A percentile compares a stretch with the other conserved stretches of the same genome.
Conservation (phyloP, 2,888 invertebrate species). For the Oxytorus armatus region DNA sequence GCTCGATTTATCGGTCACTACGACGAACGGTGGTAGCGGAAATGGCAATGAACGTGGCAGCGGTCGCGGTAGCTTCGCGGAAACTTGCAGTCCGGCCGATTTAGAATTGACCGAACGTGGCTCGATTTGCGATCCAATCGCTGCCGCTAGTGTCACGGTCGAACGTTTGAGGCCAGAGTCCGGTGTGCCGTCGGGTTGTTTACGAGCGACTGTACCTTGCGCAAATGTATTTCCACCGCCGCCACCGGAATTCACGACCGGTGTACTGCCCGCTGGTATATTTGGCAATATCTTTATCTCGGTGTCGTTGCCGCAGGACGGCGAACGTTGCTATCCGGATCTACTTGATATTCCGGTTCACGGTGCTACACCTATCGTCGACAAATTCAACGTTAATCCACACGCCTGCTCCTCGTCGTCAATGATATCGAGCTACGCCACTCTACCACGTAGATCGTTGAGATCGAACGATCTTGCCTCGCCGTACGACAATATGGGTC, state of each 20-base stretch:
- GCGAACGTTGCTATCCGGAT: slow-evolving; percentile 92
- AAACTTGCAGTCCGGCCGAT: slow-evolving; percentile 80
- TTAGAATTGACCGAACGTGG: slow-evolving; percentile 79
- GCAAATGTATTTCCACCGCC: slow-evolving; percentile 85
- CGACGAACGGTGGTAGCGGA: slow-evolving; percentile 86
- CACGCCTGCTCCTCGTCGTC: slow-evolving; percentile 82
- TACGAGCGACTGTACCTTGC: slow-evolving; percentile 84
- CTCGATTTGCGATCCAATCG: slow-evolving; percentile 78
- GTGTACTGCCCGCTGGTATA: slow-evolving; percentile 85
- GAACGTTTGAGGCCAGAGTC: slow-evolving; percentile 77
- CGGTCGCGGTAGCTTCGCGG: slow-evolving; percentile 76
- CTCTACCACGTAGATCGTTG: slow-evolving; percentile 85
- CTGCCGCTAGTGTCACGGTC: slow-evolving; percentile 85
- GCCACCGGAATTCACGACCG: slow-evolving; percentile 83
- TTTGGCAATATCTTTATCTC: slow-evolving; percentile 94
- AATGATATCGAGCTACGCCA: slow-evolving; percentile 82
- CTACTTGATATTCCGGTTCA: slow-evolving; percentile 89
- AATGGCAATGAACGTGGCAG: slow-evolving; percentile 77
- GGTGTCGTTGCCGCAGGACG: slow-evolving; percentile 91
- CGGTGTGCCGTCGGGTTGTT: slow-evolving; percentile 74
- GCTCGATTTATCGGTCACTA: slow-evolving; percentile 91
- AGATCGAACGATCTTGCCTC: slow-evolving; percentile 86
- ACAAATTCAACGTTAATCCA: slow-evolving; percentile 75
- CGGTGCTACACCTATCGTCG: slow-evolving; percentile 64
- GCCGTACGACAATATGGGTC: slow-evolving; percentile 96